Evolutionary conservation across 2,888 invertebrate species (phyloP).

Genomic region (Drosophila formosana): DNA sequence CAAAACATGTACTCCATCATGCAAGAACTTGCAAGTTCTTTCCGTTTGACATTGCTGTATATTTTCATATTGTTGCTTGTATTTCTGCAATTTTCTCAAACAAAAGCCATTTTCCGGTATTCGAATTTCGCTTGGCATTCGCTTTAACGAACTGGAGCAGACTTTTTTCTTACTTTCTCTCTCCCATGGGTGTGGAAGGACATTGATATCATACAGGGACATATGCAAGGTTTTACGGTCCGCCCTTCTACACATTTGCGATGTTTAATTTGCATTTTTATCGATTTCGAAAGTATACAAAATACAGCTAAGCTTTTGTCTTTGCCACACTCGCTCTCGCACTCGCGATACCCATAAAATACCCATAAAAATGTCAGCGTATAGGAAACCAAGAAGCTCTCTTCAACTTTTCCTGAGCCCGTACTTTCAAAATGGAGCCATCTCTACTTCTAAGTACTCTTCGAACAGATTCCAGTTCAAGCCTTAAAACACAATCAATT

Average conservation of each 20-base stretch:
- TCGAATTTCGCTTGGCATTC: conserved; percentile 56
- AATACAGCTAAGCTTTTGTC: conserved; percentile 74
- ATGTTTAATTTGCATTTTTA: conserved; percentile 82
- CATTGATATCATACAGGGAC: conserved; percentile 9
- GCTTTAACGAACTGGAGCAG: conserved; percentile 47
- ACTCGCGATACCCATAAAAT: conserved; percentile 68
- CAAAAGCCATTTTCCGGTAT: conserved; percentile 72
- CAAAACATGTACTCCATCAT: conserved; percentile 67
- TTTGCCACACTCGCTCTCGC: conserved; percentile 46
- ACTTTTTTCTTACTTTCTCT: conserved; percentile 10
- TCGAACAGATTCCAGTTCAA: conserved; percentile 6
- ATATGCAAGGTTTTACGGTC: conserved; percentile 40
- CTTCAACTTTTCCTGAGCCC: conserved; percentile 45
- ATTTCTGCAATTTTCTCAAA: conserved; percentile 29
- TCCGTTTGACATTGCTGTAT: conserved; percentile 67
- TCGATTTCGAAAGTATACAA: conserved; percentile 69
- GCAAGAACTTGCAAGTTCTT: conserved; percentile 65
- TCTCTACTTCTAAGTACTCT: conserved; percentile 38
- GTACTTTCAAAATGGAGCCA: conserved; percentile 59
- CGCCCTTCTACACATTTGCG: conserved; percentile 48
- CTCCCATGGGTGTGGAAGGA: conserved; percentile 7
- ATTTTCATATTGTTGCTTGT: conserved; percentile 24
- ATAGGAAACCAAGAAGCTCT: conserved; percentile 54
- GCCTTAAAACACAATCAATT: conserved; percentile 62
- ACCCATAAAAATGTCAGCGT: conserved; percentile 75